Base-by-base conservation (phyloP, 1,140 invertebrate species). In the Tetragonula clypearis region DNA sequence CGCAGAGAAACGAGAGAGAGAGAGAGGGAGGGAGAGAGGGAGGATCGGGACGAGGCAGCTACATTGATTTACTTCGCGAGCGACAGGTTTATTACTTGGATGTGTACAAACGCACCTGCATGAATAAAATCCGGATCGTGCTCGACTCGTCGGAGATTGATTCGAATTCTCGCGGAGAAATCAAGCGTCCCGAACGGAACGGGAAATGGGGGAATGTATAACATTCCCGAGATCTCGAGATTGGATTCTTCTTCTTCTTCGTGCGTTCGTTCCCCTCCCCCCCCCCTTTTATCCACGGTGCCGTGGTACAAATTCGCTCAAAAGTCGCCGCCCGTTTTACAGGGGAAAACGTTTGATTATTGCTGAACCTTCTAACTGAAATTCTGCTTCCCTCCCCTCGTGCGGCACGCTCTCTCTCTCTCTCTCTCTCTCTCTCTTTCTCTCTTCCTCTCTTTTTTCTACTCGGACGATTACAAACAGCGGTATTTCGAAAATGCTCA, bases 1-100 rank as follows among this genome's bases (percentile, higher is more conserved):
- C 9, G 53, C 23, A 21, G 69, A 17, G 30, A 35, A 15, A 8
- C 41, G 53, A 62, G 60, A n/a, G 60, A 62, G 41, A 1, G 65
- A 71, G 71, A 85, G n/a, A 35, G 6, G 3, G 21, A 21, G 30
- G 9, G 49, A 9, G 30, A 69, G 30, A 23, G 82, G 26, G 26
- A 35, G n/a, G 49, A 65, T 49, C 41, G 41, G 8, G 41, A 49
- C 41, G 41, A 49, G 41, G n/a, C 75, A 79, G 72, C 26, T 88
- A 88, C 88, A 89, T 89, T 89, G 88, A 89, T 89, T 89, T 88
- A 89, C 87, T 81, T 86, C 84, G 72, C 88, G 84, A 88, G 87
- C 87, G 88, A 89, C 88, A 89, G 88, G 88, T 89, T 89, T 89
- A 89, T 88, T 89, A 89, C 88, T 89, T 78, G 75, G 66, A 85